These are phyloP conservation scores for Gerris buenoi DNA, from an alignment of 1,140 invertebrate species.

Conservation along the genomic window DNA sequence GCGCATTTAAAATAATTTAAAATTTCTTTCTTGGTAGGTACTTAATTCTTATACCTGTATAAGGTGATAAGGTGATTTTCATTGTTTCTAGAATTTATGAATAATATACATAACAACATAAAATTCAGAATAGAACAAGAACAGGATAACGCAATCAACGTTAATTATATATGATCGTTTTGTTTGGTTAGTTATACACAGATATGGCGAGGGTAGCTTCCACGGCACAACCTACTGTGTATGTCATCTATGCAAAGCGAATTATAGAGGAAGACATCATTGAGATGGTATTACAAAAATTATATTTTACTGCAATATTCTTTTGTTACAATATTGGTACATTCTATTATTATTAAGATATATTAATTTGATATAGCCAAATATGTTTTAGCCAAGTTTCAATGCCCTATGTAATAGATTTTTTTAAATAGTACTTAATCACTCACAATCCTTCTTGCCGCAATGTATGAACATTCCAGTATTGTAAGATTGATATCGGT, in stretches of 20 bases:
- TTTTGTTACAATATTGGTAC: background rate
- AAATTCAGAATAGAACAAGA: too few species aligned
- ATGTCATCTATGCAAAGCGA: background rate
- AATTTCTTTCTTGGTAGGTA: too few species aligned
- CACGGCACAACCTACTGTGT: background rate
- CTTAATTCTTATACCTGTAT: too few species aligned
- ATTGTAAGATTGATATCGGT: too few species aligned
- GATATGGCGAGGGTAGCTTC: background rate
- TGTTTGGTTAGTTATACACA: background rate
- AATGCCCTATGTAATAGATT: background rate
- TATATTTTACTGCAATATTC: background rate
- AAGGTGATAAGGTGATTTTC: background rate
- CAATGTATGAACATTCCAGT: too few species aligned
- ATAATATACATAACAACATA: background rate
- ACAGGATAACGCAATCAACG: too few species aligned
- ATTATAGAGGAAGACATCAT: background rate
- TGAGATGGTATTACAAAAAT: background rate
- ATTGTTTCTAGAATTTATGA: background rate
- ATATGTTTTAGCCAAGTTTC: background rate
- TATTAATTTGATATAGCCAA: background rate
- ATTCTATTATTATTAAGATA: background rate
- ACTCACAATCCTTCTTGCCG: background rate
- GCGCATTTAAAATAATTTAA: too few species aligned
- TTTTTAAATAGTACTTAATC: background rate
- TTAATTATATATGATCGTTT: background rate